Conservation (phyloP, 2,888 invertebrate species). For the Tenthredo scrophulariae region DNA sequence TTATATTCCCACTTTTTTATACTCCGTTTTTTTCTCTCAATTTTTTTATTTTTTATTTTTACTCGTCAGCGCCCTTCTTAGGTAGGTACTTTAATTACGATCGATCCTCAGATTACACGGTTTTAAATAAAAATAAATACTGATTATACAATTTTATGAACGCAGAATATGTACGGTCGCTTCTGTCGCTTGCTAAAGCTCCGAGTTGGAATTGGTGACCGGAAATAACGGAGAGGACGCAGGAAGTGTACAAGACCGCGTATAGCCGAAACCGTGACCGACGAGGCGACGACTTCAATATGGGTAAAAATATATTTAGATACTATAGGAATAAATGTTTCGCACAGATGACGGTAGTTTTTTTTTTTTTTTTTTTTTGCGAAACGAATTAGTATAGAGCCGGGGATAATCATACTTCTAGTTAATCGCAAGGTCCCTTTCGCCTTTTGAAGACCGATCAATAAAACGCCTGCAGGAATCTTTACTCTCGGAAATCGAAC, state of each 20-base stretch:
- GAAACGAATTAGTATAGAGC: neutral
- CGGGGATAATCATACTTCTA: neutral
- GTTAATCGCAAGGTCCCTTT: neutral
- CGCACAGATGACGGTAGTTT: neutral
- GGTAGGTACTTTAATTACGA: neutral
- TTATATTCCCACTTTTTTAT: conserved; percentile 4
- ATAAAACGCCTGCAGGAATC: neutral
- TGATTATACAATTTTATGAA: neutral
- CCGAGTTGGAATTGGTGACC: neutral
- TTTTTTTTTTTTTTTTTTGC: neutral
- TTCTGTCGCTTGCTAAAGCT: neutral
- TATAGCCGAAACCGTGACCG: neutral
- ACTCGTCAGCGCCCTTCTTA: neutral
- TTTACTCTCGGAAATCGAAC: neutral
- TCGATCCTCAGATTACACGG: neutral
- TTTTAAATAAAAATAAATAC: neutral
- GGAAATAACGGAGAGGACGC: conserved; percentile 12
- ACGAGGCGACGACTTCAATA: neutral
- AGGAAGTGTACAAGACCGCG: conserved; percentile 18
- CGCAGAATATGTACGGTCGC: neutral
- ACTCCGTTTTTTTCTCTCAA: neutral
- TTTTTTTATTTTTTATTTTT: neutral
- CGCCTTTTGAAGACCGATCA: neutral
- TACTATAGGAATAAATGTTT: neutral
- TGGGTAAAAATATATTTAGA: neutral